A percentile compares a stretch with the other conserved stretches of the same genome.
These are phyloP conservation scores for Rhabdornis inornatus DNA, from an alignment of 2,113 vertebrate genomes.

Conservation along the genomic window DNA sequence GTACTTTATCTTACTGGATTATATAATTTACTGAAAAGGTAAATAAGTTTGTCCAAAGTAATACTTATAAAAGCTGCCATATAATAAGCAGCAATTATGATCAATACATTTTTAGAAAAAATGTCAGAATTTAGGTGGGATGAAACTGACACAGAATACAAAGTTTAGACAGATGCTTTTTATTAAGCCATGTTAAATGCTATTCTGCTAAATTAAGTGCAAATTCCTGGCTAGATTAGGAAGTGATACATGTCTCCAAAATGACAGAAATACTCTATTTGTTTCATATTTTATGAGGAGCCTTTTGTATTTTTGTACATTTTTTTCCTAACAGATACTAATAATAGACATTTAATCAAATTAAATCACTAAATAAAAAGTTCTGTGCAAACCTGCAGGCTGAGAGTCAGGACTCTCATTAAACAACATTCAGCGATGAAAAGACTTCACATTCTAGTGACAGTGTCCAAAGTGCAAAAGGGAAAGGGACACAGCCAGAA, in stretches of 20 bases:
- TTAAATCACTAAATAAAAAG: constrained; percentile 21
- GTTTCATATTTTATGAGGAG: not conserved
- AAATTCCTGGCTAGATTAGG: constrained; percentile 30
- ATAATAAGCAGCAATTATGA: constrained; percentile 55
- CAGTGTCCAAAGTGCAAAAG: not conserved
- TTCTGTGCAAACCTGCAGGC: not conserved
- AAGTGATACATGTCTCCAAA: constrained; percentile 20
- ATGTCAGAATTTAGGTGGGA: constrained; percentile 24
- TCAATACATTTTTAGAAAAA: constrained; percentile 25
- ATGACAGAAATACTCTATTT: not conserved
- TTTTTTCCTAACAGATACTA: not conserved
- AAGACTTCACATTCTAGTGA: constrained; percentile 11
- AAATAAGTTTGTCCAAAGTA: constrained; percentile 64
- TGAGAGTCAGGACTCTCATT: not conserved
- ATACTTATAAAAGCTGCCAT: constrained; percentile 39
- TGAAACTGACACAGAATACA: constrained; percentile 34
- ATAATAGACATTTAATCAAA: not conserved
- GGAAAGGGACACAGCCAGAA: not conserved
- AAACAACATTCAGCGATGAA: not conserved
- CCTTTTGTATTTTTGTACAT: not conserved
- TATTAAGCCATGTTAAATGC: constrained; percentile 25
- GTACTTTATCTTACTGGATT: constrained; percentile 61
- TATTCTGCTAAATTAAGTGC: constrained; percentile 33
- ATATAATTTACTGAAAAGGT: constrained; percentile 66
- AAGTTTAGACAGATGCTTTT: constrained; percentile 49